Base-by-base conservation (phyloP, 2,797 vertebrate species). In the Cuculus canorus region DNA sequence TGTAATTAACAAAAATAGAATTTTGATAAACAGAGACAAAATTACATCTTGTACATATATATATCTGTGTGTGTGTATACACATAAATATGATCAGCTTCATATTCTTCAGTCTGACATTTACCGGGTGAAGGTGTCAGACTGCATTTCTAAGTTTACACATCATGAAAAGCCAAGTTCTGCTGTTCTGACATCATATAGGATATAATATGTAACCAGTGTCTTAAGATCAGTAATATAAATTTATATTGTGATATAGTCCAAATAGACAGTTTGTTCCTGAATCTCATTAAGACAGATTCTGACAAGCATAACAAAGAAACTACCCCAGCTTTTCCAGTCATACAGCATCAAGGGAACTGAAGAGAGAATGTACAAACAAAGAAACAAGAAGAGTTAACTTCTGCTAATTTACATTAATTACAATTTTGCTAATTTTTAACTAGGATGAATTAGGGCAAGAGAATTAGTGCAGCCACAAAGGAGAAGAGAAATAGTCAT, bases 1-100 rank as follows among this genome's bases (percentile, higher is more conserved):
- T 80, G 54, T 91, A 86, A 93, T 80, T 93, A 78, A 75, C 65
- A 81, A 69, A 43, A 68, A 63, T 45, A 69, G 39, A 75, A 93
- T 77, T 73, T 73, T 92, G 41, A 73, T 89, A 81, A 89, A 59
- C 35, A 52, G 12, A 63, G 10, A 32, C 72, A 88, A 30, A 91
- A 69, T 77, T 86, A 53, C 22, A 90, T 88, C 13, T 79, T 92
- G 82, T 88, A 30, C 35, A 60, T 53, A 48, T 63, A 24, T 39
- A 13, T 11, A 0, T 53, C 12, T 37, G 10, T 47, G 8, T 39
- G 5, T n/a, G 2, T 30, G 0, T 35, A 3, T 25, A 33, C 2
- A 33, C 4, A 71, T 0, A 35, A 10, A 10, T 39, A 16, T 1
- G 2, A 70, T 76, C 6, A 5, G 13, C 24, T 90, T 86, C 33